Percentiles rank a stretch among this genome's conserved stretches.
phyloP scores from a whole-genome alignment of 2,888 invertebrate genomes.

The Troides aeacus region DNA sequence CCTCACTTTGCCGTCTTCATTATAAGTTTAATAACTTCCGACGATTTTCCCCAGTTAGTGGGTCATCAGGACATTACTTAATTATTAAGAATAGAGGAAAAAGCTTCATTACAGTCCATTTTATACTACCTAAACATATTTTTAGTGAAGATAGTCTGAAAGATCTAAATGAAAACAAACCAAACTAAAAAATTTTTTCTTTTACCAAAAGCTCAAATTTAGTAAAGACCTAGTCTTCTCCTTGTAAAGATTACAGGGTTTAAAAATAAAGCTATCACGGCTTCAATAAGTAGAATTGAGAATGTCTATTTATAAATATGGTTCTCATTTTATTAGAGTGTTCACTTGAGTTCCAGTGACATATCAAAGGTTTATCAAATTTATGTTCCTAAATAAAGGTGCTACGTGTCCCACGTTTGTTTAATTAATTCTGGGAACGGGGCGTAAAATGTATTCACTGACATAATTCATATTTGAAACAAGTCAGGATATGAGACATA shows the following conservation, averaged over 20 bases:
- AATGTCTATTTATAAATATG: background rate
- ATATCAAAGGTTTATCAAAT: background rate
- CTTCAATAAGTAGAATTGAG: background rate
- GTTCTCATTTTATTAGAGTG: background rate
- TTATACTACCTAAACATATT: too few species aligned
- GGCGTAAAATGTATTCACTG: background rate
- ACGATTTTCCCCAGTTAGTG: background rate
- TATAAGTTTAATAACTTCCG: conserved; percentile 11
- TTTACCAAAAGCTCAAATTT: too few species aligned
- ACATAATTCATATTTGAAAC: background rate
- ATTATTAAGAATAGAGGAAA: background rate
- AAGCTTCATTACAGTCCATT: background rate
- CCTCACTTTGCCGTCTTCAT: conserved; percentile 11
- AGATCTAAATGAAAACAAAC: too few species aligned
- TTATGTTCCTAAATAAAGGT: background rate
- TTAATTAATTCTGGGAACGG: conserved; percentile 3
- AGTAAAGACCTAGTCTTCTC: too few species aligned
- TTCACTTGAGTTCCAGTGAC: background rate
- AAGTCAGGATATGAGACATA: background rate
- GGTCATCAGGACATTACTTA: background rate
- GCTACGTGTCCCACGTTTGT: background rate
- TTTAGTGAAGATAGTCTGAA: too few species aligned
- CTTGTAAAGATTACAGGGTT: too few species aligned
- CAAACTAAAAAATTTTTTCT: too few species aligned
- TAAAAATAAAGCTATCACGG: too few species aligned